Base-by-base conservation (phyloP, 2,888 invertebrate genomes). In the Tetanocera ferruginea region DNA sequence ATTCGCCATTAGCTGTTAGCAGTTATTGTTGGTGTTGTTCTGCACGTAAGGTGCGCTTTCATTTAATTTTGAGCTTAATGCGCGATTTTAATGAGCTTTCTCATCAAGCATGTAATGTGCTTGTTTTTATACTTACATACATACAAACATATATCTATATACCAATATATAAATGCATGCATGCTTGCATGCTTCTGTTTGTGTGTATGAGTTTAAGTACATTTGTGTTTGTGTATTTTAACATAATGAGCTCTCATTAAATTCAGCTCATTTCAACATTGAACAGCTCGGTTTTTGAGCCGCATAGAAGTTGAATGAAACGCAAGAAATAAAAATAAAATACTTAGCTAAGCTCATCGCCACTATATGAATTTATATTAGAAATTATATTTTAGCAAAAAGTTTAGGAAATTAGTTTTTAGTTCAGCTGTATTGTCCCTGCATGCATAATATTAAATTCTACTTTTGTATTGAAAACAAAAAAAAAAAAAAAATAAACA, bases 31-130 rank as follows among this genome's bases (percentile, higher is more conserved):
- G 43, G 11, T 37, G 37, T 37, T 37, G 28, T 28, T n/a, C 37
- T n/a, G 64, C n/a, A 17, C 62, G 17, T 64, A 37, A 31, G 69
- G 14, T 5, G 51, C 25, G 69, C 25, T 69, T 49, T 28, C 37
- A 72, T 71, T 52, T 71, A 25, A 55, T 55, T 55, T 57, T 25
- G 55, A 55, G n/a, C 14, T 57, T 23, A 72, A 72, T 72, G 72
- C 57, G 72, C 23, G 28, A 57, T 72, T 72, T 72, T 72, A 72
- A 72, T 72, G 57, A 72, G 72, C 55, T 57, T 57, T 57, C 57
- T 9, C 72, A 72, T 57, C 55, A 37, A 57, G 71, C 34, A 31
- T 34, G 31, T 55, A 34, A 55, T 71, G 71, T 31, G 71, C 31
- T 28, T 55, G n/a, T 34, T 28, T 55, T 55, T 17, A 55, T 31